These are phyloP conservation scores for Rhinophrynus dorsalis DNA, from an alignment of 2,797 vertebrate genomes.

Conservation along the genomic window DNA sequence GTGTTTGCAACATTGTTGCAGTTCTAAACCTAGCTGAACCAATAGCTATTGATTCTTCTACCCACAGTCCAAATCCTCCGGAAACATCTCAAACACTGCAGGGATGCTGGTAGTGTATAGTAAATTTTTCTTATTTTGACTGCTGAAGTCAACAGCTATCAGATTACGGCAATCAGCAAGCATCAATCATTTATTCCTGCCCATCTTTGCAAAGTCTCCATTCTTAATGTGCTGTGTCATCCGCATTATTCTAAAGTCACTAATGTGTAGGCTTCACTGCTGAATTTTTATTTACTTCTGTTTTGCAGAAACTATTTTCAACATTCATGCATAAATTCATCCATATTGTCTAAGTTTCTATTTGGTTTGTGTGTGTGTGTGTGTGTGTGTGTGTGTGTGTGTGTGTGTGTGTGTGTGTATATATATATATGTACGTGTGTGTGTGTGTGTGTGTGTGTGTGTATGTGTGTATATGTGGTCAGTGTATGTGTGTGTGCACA, in stretches of 20 bases:
- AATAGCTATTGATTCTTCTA: slow-evolving; percentile 19
- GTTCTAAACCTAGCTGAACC: slow-evolving; percentile 2
- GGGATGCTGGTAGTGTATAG: neutral
- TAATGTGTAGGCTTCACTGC: neutral
- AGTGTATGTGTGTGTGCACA: no score
- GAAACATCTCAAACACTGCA: neutral
- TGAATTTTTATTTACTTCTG: neutral
- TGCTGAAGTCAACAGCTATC: slow-evolving; percentile 36
- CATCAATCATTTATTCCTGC: slow-evolving; percentile 34
- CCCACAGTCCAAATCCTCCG: slow-evolving; percentile 10
- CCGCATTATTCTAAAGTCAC: neutral
- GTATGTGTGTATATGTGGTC: no score
- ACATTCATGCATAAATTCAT: slow-evolving; percentile 1
- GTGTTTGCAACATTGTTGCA: neutral
- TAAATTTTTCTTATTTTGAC: slow-evolving; percentile 31
- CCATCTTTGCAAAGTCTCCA: neutral
- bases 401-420: no score
- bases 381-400: no score
- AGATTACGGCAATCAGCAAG: slow-evolving; percentile 30
- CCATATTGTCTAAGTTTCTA: no score
- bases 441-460: no score
- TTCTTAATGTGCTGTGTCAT: slow-evolving; percentile 30
- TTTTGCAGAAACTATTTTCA: neutral
- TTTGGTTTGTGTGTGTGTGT: no score
- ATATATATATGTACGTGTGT: neutral